Base-by-base conservation (phyloP, 2,888 invertebrate species). In the Pristionchus exspectatus region DNA sequence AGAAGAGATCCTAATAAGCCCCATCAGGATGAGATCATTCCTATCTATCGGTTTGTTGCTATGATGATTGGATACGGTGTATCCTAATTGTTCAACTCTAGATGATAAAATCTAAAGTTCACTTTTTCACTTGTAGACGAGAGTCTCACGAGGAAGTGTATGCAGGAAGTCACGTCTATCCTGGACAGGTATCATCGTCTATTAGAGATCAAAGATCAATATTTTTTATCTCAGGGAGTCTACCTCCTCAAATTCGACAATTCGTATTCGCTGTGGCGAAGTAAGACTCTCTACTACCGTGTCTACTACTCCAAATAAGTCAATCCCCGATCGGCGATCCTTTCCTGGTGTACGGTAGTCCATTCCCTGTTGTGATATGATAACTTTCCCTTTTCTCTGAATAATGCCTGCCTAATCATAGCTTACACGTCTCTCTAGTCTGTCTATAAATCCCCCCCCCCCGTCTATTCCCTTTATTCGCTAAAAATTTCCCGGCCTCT, bases 201-300 rank as follows among this genome's bases (percentile, higher is more conserved):
- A 44, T 21, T 14, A n/a, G 81, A 81, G 30, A 84, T 54, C 56
- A 84, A 56, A 44, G 56, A 84, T 84, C 38, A 86, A 9, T 66
- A 21, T 59, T 24, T 12, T 21, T 18, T 50, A 5, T 27, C 66
- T 69, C 54, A 81, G 81, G 88, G 88, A 56, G 88, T 88, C 77
- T 88, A 88, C 50, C 88, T 88, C 24, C 88, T 88, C 63, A 88
- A 99, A 96, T 99, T 99, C 96, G 99, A 99, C 96, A 99, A 99
- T 96, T 98, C 98, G 0, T 99, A 98, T 95, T 98, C 98, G 89
- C 96, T 99, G 93, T 99, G 99, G 99, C 97, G 99, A 94, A 98
- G 98, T 93, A 99, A 99, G 97, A 98, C 98, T 83, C 96, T 99
- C 89, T 99, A 99, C 96, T 99, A 99, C 96, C 97, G 99, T 96